Conservation (phyloP, 2,888 invertebrate genomes). For the Mythimna vitellina region DNA sequence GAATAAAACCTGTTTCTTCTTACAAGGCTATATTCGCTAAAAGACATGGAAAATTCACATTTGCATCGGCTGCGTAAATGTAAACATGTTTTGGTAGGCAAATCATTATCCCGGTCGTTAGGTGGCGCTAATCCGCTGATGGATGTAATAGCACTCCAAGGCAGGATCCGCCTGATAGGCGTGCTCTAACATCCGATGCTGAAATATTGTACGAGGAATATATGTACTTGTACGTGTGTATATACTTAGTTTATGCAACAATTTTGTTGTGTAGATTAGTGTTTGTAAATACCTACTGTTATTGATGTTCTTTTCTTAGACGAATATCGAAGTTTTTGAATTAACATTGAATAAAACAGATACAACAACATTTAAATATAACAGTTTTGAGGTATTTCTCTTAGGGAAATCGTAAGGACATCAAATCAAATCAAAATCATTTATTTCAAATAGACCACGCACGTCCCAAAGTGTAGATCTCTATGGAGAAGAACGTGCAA, state of each 20-base stretch:
- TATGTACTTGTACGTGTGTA: slow-evolving; percentile 20
- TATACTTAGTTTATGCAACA: background rate
- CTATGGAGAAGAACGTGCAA: no score
- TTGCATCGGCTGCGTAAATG: slow-evolving; percentile 42
- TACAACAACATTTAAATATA: no score
- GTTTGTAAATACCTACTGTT: background rate
- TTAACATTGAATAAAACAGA: background rate
- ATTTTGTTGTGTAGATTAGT: background rate
- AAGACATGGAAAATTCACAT: slow-evolving; percentile 25
- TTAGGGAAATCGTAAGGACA: no score
- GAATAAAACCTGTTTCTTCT: background rate
- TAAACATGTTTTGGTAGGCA: slow-evolving; percentile 56
- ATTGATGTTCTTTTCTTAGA: background rate
- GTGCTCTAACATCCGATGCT: slow-evolving; percentile 41
- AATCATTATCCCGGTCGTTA: slow-evolving; percentile 60
- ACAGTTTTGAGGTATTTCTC: no score
- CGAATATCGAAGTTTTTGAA: background rate
- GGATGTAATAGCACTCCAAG: slow-evolving; percentile 51
- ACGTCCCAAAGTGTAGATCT: no score
- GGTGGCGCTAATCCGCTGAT: slow-evolving; percentile 58
- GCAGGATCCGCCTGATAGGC: slow-evolving; percentile 51
- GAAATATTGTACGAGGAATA: slow-evolving; percentile 41
- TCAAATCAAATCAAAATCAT: no score
- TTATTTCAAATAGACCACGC: no score
- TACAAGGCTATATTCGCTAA: slow-evolving; percentile 3